These are phyloP conservation scores for Brachionus plicatilis DNA, from an alignment of 1,140 invertebrate genomes.

Conservation along the genomic window DNA sequence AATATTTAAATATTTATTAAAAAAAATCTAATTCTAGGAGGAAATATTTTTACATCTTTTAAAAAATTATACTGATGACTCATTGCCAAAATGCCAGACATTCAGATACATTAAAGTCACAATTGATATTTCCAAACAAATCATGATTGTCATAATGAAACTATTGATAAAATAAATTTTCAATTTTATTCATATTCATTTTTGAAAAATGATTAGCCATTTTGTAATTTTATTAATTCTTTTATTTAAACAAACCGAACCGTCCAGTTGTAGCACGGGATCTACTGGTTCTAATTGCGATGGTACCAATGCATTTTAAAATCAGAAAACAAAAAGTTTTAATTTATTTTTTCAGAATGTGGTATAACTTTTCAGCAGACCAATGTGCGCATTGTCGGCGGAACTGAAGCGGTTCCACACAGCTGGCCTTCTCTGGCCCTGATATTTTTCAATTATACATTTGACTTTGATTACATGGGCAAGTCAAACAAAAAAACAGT, in stretches of 20 bases:
- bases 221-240: not conserved
- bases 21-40: too few relatives aligned
- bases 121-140: not conserved
- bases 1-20: too few relatives aligned
- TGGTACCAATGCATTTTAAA: not conserved
- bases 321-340: not conserved
- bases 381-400: slow-evolving; percentile 27
- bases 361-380: not conserved
- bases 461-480: not conserved
- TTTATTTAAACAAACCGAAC: not conserved
- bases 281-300: not conserved
- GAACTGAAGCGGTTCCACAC: not conserved
- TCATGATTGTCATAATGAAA: not conserved
- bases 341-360: not conserved
- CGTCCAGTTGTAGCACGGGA: not conserved
- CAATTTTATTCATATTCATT: not conserved
- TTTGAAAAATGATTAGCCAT: not conserved
- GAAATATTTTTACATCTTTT: too few relatives aligned
- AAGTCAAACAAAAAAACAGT: not conserved
- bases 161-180: not conserved
- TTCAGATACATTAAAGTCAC: not conserved
- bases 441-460: not conserved
- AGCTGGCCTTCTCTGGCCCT: slow-evolving; percentile 12
- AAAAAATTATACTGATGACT: not conserved
- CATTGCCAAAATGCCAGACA: not conserved